These are phyloP conservation scores for Dipus sagitta DNA, from an alignment of 2,797 vertebrate genomes.

Conservation along the genomic window DNA sequence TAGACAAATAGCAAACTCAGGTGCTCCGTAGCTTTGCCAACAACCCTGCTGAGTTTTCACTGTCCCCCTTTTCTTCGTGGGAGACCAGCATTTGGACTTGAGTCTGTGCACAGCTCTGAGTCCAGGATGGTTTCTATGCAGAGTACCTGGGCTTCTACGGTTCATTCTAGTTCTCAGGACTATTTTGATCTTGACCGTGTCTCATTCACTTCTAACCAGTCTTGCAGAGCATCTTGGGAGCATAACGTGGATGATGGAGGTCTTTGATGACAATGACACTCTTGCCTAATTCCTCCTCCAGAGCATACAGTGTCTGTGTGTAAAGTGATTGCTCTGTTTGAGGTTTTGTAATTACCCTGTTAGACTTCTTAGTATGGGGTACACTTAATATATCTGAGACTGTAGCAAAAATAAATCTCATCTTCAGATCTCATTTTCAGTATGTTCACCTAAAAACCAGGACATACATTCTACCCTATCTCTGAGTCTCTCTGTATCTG, in stretches of 20 bases:
- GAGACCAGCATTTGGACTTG: not conserved
- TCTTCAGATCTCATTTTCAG: not conserved
- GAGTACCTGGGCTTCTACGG: not conserved
- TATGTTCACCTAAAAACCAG: conserved; percentile 35
- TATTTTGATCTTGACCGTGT: conserved; percentile 1
- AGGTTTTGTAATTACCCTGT: conserved; percentile 16
- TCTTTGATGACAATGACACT: not conserved
- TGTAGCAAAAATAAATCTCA: not conserved
- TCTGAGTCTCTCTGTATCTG: not conserved
- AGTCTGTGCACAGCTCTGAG: not conserved
- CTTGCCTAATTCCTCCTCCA: not conserved
- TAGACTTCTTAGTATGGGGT: not conserved
- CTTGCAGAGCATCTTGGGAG: not conserved
- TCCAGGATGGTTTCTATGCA: not conserved
- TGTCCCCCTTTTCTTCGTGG: not conserved
- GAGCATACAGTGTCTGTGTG: not conserved
- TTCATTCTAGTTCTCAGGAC: not conserved
- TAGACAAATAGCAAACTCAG: not conserved
- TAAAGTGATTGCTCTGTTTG: not conserved
- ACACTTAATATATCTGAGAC: not conserved
- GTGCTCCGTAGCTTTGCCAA: not conserved
- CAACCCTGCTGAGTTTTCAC: not conserved
- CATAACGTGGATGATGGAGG: not conserved
- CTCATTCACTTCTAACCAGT: not conserved
- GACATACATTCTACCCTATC: not conserved